Evolutionary conservation across 2,113 vertebrate species (phyloP).

Genomic region (Ptyas mucosa): DNA sequence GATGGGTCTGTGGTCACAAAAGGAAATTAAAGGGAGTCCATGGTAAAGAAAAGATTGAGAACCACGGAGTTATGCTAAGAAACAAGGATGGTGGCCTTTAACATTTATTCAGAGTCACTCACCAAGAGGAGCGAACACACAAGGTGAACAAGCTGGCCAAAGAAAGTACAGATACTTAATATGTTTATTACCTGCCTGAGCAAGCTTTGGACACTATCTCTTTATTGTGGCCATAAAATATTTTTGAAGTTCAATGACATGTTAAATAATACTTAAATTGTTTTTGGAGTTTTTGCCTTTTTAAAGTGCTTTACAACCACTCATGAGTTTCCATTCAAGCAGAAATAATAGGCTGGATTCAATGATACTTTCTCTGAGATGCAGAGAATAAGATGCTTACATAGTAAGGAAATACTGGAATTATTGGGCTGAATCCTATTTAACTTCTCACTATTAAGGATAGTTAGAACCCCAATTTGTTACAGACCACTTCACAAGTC

Average conservation of each 20-base stretch:
- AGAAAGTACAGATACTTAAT: background rate
- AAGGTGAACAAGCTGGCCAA: background rate
- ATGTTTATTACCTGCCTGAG: background rate
- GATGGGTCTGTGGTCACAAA: no score
- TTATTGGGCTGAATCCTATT: constrained; percentile 15
- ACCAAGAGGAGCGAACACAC: background rate
- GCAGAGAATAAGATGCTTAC: constrained; percentile 15
- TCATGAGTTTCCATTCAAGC: constrained; percentile 23
- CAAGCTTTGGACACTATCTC: background rate
- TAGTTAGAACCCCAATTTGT: constrained; percentile 31
- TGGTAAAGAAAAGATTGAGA: no score
- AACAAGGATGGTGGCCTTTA: background rate
- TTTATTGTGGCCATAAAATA: constrained; percentile 52
- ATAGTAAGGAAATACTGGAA: constrained; percentile 14
- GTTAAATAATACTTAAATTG: constrained; percentile 37
- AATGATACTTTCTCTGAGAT: constrained; percentile 20
- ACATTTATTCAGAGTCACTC: background rate
- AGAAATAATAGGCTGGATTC: constrained; percentile 15
- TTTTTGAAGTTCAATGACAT: constrained; percentile 45
- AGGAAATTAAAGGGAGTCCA: no score
- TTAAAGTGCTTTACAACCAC: constrained; percentile 34
- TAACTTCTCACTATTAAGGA: constrained; percentile 25
- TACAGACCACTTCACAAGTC: constrained; percentile 28
- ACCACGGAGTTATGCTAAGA: background rate
- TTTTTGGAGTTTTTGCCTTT: constrained; percentile 43